Conservation (phyloP, 2,797 vertebrate species). For the Melanotaenia maccullochi region DNA sequence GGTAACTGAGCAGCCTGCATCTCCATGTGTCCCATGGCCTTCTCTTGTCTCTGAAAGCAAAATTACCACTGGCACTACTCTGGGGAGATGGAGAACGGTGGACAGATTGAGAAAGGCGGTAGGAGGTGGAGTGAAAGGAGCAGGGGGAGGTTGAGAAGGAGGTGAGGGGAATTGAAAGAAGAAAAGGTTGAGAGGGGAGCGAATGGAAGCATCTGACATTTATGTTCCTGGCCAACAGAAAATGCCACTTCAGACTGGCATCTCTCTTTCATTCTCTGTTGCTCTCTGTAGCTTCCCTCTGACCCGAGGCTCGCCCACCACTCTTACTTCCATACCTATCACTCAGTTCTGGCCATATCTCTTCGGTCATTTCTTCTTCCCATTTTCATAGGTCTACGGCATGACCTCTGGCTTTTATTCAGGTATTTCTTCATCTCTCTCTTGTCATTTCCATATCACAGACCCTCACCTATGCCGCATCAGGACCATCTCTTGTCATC, state of each 20-base stretch:
- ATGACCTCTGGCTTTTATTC: slow-evolving; percentile 66
- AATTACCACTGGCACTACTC: slow-evolving; percentile 67
- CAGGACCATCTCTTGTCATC: slow-evolving; percentile 59
- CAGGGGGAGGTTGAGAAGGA: slow-evolving; percentile 61
- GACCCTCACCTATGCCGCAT: slow-evolving; percentile 55
- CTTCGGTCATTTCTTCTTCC: slow-evolving; percentile 33
- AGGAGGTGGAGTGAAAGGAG: slow-evolving; percentile 70
- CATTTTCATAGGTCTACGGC: slow-evolving; percentile 48
- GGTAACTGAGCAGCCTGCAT: slow-evolving; percentile 72
- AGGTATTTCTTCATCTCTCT: slow-evolving; percentile 53
- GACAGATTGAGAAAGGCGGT: slow-evolving; percentile 64
- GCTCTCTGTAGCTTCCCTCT: slow-evolving; percentile 31
- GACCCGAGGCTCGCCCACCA: slow-evolving; percentile 41
- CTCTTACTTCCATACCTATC: slow-evolving; percentile 15
- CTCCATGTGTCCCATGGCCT: slow-evolving; percentile 67
- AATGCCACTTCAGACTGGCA: slow-evolving; percentile 74
- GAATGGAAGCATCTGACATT: slow-evolving; percentile 74
- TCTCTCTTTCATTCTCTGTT: slow-evolving; percentile 59
- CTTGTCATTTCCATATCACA: slow-evolving; percentile 75
- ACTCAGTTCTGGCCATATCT: slow-evolving; percentile 12
- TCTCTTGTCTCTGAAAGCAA: slow-evolving; percentile 63
- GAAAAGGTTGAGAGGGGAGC: slow-evolving; percentile 75
- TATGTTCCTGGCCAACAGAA: slow-evolving; percentile 64
- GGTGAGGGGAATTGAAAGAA: slow-evolving; percentile 69
- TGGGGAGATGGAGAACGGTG: slow-evolving; percentile 59